Conservation (phyloP, 2,888 invertebrate genomes). For the Gastrophysa polygoni region DNA sequence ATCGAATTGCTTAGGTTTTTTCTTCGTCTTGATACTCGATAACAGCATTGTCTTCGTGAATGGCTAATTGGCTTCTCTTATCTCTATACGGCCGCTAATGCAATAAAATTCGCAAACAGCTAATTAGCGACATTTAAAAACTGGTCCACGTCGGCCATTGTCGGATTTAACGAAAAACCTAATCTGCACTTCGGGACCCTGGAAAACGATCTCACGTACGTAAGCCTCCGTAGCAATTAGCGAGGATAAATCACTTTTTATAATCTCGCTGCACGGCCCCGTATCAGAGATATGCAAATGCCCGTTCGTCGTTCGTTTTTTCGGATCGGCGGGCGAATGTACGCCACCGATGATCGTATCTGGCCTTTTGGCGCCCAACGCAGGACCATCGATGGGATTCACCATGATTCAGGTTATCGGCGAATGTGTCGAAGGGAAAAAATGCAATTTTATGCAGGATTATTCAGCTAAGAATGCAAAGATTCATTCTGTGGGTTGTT, state of each 20-base stretch:
- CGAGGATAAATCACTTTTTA: slow-evolving; percentile 43
- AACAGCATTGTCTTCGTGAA: slow-evolving; percentile 2
- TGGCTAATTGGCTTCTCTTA: slow-evolving; percentile 11
- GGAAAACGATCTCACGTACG: slow-evolving; percentile 37
- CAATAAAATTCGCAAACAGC: slow-evolving; percentile 32
- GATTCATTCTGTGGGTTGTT: too few species aligned
- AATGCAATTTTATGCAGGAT: too few species aligned
- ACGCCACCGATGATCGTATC: slow-evolving; percentile 3
- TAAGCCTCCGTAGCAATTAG: slow-evolving; percentile 39
- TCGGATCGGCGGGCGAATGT: slow-evolving; percentile 9
- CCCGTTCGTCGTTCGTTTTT: slow-evolving; percentile 21
- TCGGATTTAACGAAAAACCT: slow-evolving; percentile 34
- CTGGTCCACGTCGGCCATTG: slow-evolving; percentile 26
- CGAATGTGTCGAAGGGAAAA: too few species aligned
- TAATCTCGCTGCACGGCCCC: slow-evolving; percentile 32
- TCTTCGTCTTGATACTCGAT: not conserved
- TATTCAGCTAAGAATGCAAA: too few species aligned
- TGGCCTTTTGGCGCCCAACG: not conserved
- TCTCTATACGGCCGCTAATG: slow-evolving; percentile 10
- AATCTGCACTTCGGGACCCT: slow-evolving; percentile 31
- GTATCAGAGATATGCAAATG: slow-evolving; percentile 36
- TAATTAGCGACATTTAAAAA: slow-evolving; percentile 34
- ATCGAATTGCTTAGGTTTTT: not conserved
- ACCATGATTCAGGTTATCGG: too few species aligned
- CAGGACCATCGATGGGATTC: too few species aligned